Percentiles rank a stretch among this genome's conserved stretches.
Conservation (phyloP, 2,888 invertebrate species). For the Xestia ashworthii region DNA sequence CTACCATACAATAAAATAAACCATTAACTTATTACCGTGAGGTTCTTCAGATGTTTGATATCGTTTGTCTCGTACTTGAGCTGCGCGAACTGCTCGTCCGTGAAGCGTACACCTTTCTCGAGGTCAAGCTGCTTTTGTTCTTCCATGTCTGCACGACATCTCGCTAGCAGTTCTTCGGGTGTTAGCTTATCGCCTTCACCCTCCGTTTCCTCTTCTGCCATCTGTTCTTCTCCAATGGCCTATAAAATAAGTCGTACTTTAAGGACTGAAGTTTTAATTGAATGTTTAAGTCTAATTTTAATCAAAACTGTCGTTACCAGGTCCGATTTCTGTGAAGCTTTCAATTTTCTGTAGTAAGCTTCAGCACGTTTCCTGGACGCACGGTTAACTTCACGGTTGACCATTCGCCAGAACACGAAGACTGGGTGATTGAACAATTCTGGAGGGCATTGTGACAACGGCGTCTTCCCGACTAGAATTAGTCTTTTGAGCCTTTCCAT, state of each 20-base stretch:
- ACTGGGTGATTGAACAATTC: slow-evolving; percentile 93
- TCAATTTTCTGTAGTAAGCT: slow-evolving; percentile 85
- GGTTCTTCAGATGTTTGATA: slow-evolving; percentile 90
- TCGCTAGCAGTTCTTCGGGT: slow-evolving; percentile 80
- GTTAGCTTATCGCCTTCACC: slow-evolving; percentile 83
- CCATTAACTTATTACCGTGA: slow-evolving; percentile 86
- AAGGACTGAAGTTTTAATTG: neutral
- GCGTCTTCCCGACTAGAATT: slow-evolving; percentile 92
- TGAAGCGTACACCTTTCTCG: slow-evolving; percentile 90
- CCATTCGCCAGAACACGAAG: slow-evolving; percentile 92
- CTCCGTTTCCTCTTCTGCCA: slow-evolving; percentile 80
- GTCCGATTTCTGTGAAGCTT: slow-evolving; percentile 81
- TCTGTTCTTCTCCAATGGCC: slow-evolving; percentile 84
- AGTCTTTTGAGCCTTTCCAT: slow-evolving; percentile 93
- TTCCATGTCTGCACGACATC: slow-evolving; percentile 82
- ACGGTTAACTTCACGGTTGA: slow-evolving; percentile 87
- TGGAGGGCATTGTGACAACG: slow-evolving; percentile 92
- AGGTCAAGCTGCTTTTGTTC: slow-evolving; percentile 83
- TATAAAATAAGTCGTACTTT: slow-evolving; percentile 56
- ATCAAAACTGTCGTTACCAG: slow-evolving; percentile 72
- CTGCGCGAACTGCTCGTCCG: slow-evolving; percentile 90
- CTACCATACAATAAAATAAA: neutral
- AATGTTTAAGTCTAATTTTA: neutral
- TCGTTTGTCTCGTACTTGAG: slow-evolving; percentile 92
- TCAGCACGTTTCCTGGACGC: slow-evolving; percentile 87